Conservation (phyloP, 1,140 invertebrate genomes). For the Cylas formicarius region DNA sequence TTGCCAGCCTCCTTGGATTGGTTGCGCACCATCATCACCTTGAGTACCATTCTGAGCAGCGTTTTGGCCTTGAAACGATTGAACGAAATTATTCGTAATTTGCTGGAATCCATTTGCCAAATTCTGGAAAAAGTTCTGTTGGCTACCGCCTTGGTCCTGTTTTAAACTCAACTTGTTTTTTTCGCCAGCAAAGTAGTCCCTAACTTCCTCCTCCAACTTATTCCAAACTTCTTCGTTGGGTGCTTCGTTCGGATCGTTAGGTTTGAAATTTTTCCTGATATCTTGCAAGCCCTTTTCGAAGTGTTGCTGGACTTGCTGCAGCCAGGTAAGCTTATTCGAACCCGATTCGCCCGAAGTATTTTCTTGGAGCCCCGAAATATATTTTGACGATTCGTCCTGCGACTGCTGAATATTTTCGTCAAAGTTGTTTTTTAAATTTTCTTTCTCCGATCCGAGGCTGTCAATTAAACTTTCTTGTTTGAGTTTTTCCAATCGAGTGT, state of each 20-base stretch:
- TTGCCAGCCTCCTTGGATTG: slow-evolving; percentile 6
- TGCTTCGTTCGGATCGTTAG: slow-evolving; percentile 7
- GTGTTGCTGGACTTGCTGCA: slow-evolving; percentile 17
- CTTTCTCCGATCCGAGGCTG: background rate
- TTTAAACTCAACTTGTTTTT: slow-evolving; percentile 9
- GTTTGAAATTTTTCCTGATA: slow-evolving; percentile 21
- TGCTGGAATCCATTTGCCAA: slow-evolving; percentile 13
- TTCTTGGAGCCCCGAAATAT: slow-evolving; percentile 19
- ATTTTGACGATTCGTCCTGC: slow-evolving; percentile 23
- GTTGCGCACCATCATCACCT: slow-evolving; percentile 18
- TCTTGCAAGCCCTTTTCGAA: slow-evolving; percentile 20
- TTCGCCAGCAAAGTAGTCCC: slow-evolving; percentile 13
- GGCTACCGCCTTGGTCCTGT: slow-evolving; percentile 3
- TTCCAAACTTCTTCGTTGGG: slow-evolving; percentile 26
- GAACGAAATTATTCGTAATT: slow-evolving; percentile 19
- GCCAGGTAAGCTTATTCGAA: background rate
- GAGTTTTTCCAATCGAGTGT: slow-evolving; percentile 6
- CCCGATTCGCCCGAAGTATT: slow-evolving; percentile 3
- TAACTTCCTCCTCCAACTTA: slow-evolving; percentile 21
- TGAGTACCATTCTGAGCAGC: slow-evolving; percentile 9
- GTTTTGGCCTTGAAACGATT: slow-evolving; percentile 1
- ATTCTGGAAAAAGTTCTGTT: slow-evolving; percentile 23
- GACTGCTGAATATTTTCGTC: slow-evolving; percentile 34
- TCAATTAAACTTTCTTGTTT: background rate
- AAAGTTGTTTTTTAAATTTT: slow-evolving; percentile 27